Conservation (phyloP, 2,797 vertebrate genomes). For the Thripadectes ignobilis region DNA sequence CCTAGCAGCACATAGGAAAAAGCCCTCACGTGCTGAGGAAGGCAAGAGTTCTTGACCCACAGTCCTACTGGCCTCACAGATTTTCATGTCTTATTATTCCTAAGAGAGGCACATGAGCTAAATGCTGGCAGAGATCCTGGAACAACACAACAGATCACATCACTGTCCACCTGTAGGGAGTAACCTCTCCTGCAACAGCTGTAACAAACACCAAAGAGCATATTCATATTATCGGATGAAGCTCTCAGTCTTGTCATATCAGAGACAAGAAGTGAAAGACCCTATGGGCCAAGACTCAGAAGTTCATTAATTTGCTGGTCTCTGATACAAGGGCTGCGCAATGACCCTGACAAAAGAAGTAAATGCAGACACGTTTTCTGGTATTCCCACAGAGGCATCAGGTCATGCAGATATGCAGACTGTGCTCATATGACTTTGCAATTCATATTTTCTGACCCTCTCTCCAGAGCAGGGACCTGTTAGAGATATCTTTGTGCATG, state of each 20-base stretch:
- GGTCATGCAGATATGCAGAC: fast-evolving
- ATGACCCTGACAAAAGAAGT: background rate
- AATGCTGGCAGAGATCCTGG: background rate
- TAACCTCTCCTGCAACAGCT: background rate
- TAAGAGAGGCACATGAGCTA: background rate
- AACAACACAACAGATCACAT: background rate
- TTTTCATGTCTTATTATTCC: background rate
- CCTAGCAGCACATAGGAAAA: background rate
- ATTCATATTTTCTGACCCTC: background rate
- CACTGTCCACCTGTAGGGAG: background rate
- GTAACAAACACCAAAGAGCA: background rate
- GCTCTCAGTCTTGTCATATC: background rate
- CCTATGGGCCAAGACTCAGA: background rate
- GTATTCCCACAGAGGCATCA: background rate
- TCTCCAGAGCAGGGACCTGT: background rate
- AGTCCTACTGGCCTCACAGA: background rate
- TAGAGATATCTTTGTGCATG: background rate
- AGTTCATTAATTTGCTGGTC: background rate
- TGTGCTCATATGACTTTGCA: background rate
- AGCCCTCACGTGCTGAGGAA: background rate
- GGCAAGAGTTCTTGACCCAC: background rate
- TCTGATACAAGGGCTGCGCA: background rate
- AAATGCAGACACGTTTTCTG: background rate
- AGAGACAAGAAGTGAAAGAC: background rate
- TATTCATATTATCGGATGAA: background rate